These are phyloP conservation scores for Scaptomyza cyrtandrae DNA, from an alignment of 2,888 invertebrate genomes.

Conservation along the genomic window DNA sequence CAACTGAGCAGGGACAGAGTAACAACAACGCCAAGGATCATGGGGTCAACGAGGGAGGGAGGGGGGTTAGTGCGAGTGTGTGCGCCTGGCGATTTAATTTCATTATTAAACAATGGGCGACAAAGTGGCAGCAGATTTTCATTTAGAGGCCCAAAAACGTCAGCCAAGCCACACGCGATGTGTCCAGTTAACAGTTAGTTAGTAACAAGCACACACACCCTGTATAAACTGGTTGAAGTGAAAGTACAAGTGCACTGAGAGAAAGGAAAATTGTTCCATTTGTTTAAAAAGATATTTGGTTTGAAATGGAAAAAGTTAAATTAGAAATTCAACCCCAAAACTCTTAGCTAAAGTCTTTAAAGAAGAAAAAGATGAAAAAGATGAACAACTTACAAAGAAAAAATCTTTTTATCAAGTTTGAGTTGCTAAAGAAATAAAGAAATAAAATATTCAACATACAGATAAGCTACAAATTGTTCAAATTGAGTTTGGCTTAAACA, in stretches of 20 bases:
- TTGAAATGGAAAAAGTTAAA: not conserved
- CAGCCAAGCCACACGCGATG: conserved; percentile 50
- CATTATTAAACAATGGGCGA: conserved; percentile 79
- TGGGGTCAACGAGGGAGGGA: not conserved
- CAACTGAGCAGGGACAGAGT: conserved; percentile 55
- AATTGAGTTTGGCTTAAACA: too few species aligned
- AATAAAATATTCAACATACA: too few species aligned
- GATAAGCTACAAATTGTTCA: too few species aligned
- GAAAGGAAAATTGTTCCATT: not conserved
- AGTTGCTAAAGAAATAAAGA: too few species aligned
- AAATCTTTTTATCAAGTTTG: too few species aligned
- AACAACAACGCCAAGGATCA: not conserved
- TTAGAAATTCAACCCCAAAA: too few species aligned
- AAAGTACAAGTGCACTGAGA: conserved; percentile 1
- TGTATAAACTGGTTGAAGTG: not conserved
- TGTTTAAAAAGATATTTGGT: not conserved
- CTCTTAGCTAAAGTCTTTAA: too few species aligned
- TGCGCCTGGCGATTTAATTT: conserved; percentile 68
- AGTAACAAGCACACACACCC: not conserved
- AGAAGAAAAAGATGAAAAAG: too few species aligned
- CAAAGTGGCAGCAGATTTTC: conserved; percentile 78
- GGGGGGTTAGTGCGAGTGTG: not conserved
- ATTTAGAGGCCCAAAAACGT: conserved; percentile 59
- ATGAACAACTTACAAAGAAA: too few species aligned
- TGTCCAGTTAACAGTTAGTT: not conserved